A percentile compares a stretch with the other conserved stretches of the same genome.
These are phyloP conservation scores for Gadus macrocephalus DNA, from an alignment of 2,113 vertebrate species.

Conservation along the genomic window DNA sequence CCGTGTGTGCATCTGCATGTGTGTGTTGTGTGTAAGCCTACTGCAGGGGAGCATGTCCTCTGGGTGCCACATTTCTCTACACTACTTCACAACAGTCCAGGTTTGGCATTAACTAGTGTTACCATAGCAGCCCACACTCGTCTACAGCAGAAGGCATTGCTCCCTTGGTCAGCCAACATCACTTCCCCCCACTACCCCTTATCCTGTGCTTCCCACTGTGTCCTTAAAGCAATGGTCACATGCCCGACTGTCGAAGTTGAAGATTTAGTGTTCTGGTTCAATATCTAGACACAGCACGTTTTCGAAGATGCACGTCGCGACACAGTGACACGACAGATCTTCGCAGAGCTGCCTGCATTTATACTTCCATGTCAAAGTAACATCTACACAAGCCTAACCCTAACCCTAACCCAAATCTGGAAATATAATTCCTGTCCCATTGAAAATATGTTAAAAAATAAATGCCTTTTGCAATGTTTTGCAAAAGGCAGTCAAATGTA, in stretches of 20 bases:
- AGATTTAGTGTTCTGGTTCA: no score
- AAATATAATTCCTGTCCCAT: no score
- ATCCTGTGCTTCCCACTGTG: not conserved
- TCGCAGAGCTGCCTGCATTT: no score
- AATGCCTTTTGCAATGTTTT: not conserved
- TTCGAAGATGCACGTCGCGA: no score
- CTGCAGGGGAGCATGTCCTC: not conserved
- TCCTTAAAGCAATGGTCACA: no score
- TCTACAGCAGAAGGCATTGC: slow-evolving; percentile 8
- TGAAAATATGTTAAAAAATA: not conserved
- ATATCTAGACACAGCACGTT: no score
- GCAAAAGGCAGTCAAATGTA: no score
- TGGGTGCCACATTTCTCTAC: not conserved
- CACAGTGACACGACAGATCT: no score
- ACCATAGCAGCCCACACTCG: slow-evolving; percentile 14
- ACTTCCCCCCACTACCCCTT: not conserved
- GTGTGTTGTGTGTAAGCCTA: not conserved
- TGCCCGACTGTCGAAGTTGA: no score
- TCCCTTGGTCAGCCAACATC: slow-evolving; percentile 20
- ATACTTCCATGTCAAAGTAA: no score
- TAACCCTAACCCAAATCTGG: not conserved
- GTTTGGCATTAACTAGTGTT: slow-evolving; percentile 49
- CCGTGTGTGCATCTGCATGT: slow-evolving; percentile 6
- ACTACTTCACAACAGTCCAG: slow-evolving; percentile 17
- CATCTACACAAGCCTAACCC: no score